A percentile compares a stretch with the other conserved stretches of the same genome.
These are phyloP conservation scores for Rhopalosiphum maidis DNA, from an alignment of 1,140 invertebrate genomes.

Conservation along the genomic window DNA sequence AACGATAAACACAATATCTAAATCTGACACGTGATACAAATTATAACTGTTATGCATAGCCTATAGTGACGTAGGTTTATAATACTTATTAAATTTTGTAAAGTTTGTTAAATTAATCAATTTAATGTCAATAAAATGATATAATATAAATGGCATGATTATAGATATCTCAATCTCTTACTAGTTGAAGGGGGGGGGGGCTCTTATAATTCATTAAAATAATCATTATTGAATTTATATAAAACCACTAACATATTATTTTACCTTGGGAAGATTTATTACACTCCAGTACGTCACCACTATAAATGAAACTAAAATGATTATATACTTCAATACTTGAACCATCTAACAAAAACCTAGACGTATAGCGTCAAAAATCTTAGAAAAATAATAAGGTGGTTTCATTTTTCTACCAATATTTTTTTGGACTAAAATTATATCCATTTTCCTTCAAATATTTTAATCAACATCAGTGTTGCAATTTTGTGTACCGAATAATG, in stretches of 20 bases:
- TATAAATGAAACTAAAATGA: not conserved
- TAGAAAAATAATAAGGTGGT: no score
- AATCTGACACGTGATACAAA: not conserved
- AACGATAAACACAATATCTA: not conserved
- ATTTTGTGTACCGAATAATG: no score
- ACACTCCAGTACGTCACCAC: not conserved
- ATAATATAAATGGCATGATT: not conserved
- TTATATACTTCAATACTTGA: not conserved
- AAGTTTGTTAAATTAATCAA: not conserved
- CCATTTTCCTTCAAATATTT: no score
- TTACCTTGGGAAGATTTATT: not conserved
- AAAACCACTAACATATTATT: not conserved
- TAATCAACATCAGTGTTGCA: no score
- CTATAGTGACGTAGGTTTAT: not conserved
- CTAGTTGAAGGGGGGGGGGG: not conserved
- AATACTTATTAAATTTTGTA: not conserved
- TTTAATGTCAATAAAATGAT: slow-evolving; percentile 13
- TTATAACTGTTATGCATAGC: not conserved
- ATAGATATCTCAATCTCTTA: not conserved
- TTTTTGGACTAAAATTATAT: no score
- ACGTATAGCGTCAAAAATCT: not conserved
- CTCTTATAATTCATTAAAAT: not conserved
- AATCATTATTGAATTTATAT: not conserved
- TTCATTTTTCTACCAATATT: no score
- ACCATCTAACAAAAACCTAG: not conserved